Evolutionary conservation across 2,113 vertebrate genomes (phyloP), one percentile per base, ranked within the genome.

Genomic region (Plecturocebus donacophilus): DNA sequence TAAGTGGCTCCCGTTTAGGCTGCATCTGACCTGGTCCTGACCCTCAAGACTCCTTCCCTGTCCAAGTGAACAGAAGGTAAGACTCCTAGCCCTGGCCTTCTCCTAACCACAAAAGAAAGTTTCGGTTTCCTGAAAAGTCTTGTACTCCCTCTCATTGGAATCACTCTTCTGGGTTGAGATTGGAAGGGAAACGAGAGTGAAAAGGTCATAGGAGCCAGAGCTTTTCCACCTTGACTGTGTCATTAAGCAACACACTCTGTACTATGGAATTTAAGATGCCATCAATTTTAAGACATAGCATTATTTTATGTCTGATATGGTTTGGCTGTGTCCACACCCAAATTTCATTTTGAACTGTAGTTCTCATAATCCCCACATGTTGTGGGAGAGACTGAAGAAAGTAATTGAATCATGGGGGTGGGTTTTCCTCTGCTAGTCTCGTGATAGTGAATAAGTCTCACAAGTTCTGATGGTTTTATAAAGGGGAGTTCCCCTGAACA

Each of bases 61-160:
- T 7, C 5, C 25, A 10, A 19, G 6, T 27, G 1, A 21, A 61
- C 0, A 20, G 23, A 19, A 79, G 30, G 0, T 25, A 17, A 14
- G n/a, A 66, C 16, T 87, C 40, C n/a, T 20, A 58, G 6, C 12
- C 27, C 38, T 6, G 5, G 27, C 30, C 14, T 61, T 47, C 8
- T 85, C 7, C 25, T 71, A 40, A 85, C 10, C 70, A 47, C 12
- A 42, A 23, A 90, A 40, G 20, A 30, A 52, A 75, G 17, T 91
- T 56, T 83, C 61, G 38, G 76, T n/a, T 14, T 20, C 19, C 56
- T 66, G 35, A 25, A 35, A 80, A 87, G 17, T 79, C 64, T 68
- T 6, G 5, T 23, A 10, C 32, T 88, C 23, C 38, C 20, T 93
- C 0, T 40, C 32, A 12, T 47, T 85, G 11, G 49, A 42, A 80